phyloP scores from a whole-genome alignment of 2,113 vertebrate genomes.

The Mus musculus region DNA sequence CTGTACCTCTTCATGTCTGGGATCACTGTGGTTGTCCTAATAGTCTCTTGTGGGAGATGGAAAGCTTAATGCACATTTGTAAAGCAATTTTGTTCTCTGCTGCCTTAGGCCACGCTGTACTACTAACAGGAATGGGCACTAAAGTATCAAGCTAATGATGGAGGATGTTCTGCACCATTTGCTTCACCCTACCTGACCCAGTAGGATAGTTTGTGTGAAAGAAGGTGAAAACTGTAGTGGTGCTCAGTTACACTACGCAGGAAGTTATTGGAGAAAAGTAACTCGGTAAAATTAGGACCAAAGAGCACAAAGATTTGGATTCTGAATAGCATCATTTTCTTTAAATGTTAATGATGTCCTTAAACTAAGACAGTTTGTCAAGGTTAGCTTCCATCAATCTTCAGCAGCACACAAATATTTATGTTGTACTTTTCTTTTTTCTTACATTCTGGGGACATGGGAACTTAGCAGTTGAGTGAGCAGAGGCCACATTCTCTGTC shows the following conservation, averaged over 20 bases:
- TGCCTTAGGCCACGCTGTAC: constrained; percentile 30
- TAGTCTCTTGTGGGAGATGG: background rate
- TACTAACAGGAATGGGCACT: background rate
- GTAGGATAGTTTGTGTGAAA: background rate
- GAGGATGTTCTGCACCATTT: background rate
- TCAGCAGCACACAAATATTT: background rate
- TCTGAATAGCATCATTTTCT: background rate
- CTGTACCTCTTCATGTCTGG: background rate
- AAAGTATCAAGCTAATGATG: background rate
- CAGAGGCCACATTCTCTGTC: background rate
- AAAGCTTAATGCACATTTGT: background rate
- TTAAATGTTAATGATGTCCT: background rate
- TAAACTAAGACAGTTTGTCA: background rate
- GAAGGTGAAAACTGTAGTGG: background rate
- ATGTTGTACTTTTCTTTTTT: background rate
- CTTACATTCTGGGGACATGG: background rate
- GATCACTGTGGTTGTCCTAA: background rate
- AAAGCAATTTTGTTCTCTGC: constrained; percentile 16
- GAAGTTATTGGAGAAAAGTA: background rate
- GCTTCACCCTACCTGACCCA: background rate
- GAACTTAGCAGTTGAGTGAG: background rate
- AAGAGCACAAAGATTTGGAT: background rate
- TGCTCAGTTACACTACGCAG: no score
- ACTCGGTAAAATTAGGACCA: background rate
- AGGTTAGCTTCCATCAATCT: background rate